Percentiles rank a stretch among this genome's conserved stretches.
Conservation (phyloP, 2,888 invertebrate species). For the Eupithecia subumbrata region DNA sequence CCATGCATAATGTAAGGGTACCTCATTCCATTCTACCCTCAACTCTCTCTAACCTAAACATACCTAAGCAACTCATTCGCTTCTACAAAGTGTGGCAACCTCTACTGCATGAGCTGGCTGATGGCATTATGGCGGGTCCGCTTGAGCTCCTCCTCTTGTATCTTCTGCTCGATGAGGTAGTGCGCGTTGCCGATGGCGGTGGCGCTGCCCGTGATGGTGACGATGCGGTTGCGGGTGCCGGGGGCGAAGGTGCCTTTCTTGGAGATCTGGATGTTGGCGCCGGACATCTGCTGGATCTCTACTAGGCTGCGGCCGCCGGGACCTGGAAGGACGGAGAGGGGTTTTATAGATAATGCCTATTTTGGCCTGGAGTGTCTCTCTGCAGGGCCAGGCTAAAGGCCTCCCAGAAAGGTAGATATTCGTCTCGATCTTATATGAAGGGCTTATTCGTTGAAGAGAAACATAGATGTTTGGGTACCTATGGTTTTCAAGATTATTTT, state of each 20-base stretch:
- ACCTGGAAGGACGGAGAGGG: conserved; percentile 75
- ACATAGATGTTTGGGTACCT: too few species aligned
- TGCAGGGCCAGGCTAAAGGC: neutral
- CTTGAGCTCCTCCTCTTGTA: conserved; percentile 97
- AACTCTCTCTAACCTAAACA: neutral
- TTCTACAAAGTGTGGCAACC: conserved; percentile 7
- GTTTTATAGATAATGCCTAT: neutral
- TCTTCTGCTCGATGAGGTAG: conserved; percentile 98
- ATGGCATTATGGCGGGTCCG: conserved; percentile 95
- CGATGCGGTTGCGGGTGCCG: conserved; percentile 98
- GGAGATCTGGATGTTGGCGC: conserved; percentile 99
- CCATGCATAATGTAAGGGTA: neutral
- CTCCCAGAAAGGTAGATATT: neutral
- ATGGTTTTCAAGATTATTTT: neutral
- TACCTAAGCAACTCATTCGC: neutral
- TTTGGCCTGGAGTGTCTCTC: neutral
- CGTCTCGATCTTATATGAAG: neutral
- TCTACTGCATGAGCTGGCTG: conserved; percentile 89
- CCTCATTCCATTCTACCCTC: neutral
- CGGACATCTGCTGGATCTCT: conserved; percentile 98
- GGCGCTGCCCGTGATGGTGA: conserved; percentile 96
- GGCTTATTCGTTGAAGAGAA: neutral
- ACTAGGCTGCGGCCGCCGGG: conserved; percentile 98
- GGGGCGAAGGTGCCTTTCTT: conserved; percentile 99
- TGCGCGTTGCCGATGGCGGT: conserved; percentile 96